Conservation (phyloP, 2,113 vertebrate species). For the sheep (Ovis aries) region ARS-UI_Ramb_v3.0 NC_056060.1:8615001-8615500, state of each 20-base stretch:
- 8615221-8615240: not conserved
- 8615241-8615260: not conserved
- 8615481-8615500: not conserved
- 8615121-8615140: fast-evolving
- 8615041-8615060: not conserved
- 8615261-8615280: not conserved
- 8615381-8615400: not conserved
- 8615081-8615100: not conserved
- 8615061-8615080: not conserved
- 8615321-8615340: not conserved
- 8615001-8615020: not conserved
- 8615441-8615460: not conserved
- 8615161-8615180: not conserved
- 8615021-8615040: not conserved
- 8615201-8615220: not conserved
- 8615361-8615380: not conserved
- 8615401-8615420: not conserved
- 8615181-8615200: not conserved
- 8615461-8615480: not conserved
- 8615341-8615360: not conserved
- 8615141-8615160: not conserved
- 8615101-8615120: not conserved
- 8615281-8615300: not conserved
- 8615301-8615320: not conserved
- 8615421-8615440: not conserved